These are phyloP conservation scores for Creontiades dilutus DNA, from an alignment of 2,888 invertebrate genomes.

Conservation along the genomic window DNA sequence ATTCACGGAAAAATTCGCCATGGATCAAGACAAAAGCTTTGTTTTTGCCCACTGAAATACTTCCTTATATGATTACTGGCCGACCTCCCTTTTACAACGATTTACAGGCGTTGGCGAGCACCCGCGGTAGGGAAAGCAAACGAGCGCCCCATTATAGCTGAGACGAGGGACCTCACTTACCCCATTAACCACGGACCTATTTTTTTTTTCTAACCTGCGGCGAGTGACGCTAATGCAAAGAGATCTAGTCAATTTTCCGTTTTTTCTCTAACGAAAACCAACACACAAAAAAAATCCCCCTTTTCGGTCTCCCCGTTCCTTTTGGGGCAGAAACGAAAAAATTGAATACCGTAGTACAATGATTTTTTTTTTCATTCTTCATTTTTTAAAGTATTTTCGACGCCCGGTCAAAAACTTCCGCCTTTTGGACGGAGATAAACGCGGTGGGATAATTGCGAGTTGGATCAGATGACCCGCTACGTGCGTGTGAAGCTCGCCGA, in stretches of 20 bases:
- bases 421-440: slow-evolving; percentile 19
- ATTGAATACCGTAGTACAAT: slow-evolving; percentile 31
- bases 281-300: background rate
- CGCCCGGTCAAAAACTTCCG: slow-evolving; percentile 39
- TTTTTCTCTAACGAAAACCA: background rate
- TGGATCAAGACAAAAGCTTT: slow-evolving; percentile 36
- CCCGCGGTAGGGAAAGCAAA: background rate
- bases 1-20: slow-evolving; percentile 27
- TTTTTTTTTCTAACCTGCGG: background rate
- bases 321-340: background rate
- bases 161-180: background rate
- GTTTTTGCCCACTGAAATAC: background rate
- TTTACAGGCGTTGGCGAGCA: background rate
- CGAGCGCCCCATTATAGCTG: slow-evolving; percentile 3
- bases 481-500: slow-evolving; percentile 33
- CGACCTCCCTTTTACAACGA: slow-evolving; percentile 28
- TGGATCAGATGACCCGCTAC: slow-evolving; percentile 3
- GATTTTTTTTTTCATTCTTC: background rate
- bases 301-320: background rate
- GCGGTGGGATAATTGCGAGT: background rate
- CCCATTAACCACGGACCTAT: background rate
- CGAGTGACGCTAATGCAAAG: slow-evolving; percentile 42
- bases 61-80: slow-evolving; percentile 23
- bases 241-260: slow-evolving; percentile 44
- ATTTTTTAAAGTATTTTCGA: background rate